These are phyloP conservation scores for Troilus luridus DNA, from an alignment of 2,888 invertebrate genomes.

Conservation along the genomic window DNA sequence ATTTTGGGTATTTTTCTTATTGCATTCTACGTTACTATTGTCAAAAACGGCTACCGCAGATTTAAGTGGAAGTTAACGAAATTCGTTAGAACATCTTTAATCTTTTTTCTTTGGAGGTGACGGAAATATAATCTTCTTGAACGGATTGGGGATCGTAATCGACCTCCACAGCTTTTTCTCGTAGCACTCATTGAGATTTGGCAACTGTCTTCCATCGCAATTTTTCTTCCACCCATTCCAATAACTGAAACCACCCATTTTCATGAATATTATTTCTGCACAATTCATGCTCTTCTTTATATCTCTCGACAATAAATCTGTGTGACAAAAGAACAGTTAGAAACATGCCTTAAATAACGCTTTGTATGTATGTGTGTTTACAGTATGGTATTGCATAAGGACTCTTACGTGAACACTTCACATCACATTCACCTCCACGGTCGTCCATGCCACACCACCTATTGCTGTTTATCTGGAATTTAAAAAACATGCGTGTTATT, in stretches of 20 bases:
- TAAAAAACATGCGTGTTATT: background rate
- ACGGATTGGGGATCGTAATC: background rate
- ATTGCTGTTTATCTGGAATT: background rate
- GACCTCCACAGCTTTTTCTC: background rate
- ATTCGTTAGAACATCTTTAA: background rate
- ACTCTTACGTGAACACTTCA: background rate
- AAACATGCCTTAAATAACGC: background rate
- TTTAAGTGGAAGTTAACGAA: background rate
- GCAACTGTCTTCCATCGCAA: constrained; percentile 17
- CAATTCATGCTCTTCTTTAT: constrained; percentile 17
- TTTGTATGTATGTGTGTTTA: background rate
- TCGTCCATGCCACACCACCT: background rate
- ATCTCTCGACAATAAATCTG: background rate
- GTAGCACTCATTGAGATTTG: background rate
- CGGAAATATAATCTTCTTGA: constrained; percentile 2
- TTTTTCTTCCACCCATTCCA: constrained; percentile 35
- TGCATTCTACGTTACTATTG: no score
- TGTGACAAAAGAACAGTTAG: background rate
- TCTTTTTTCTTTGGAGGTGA: background rate
- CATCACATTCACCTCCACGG: background rate
- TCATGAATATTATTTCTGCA: background rate
- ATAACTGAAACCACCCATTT: background rate
- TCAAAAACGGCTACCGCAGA: no score
- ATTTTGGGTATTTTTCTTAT: no score
- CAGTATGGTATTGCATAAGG: background rate